Percentiles rank a stretch among this genome's conserved stretches.
Evolutionary conservation across 2,113 vertebrate species (phyloP).

Genomic region (Conger conger): DNA sequence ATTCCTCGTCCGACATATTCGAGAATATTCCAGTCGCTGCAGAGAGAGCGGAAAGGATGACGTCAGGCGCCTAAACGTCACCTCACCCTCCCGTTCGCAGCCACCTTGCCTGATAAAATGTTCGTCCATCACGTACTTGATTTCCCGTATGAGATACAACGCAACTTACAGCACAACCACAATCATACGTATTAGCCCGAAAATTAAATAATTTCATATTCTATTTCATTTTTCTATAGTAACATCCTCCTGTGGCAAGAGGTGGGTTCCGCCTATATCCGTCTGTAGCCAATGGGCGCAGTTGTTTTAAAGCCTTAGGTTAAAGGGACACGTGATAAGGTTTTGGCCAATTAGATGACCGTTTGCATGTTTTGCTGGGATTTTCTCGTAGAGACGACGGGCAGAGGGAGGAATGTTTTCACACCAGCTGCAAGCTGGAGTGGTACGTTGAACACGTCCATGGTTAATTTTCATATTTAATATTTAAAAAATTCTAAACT

Average conservation of each 20-base stretch:
- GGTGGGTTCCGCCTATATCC: conserved; percentile 46
- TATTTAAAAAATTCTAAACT: conserved; percentile 51
- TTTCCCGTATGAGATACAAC: not conserved
- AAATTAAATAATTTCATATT: conserved; percentile 3
- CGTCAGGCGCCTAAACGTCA: conserved; percentile 66
- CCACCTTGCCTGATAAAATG: conserved; percentile 9
- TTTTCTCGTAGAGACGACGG: conserved; percentile 68
- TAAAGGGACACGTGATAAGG: conserved; percentile 53
- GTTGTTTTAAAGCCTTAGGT: conserved; percentile 51
- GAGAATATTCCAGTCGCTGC: conserved; percentile 70
- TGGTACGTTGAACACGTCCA: conserved; percentile 67
- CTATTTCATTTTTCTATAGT: not conserved
- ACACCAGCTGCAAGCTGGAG: conserved; percentile 58
- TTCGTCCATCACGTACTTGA: not conserved
- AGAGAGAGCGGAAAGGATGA: conserved; percentile 70
- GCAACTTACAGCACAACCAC: not conserved
- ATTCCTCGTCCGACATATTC: conserved; percentile 48
- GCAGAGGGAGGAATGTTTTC: conserved; percentile 73
- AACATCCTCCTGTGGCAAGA: not conserved
- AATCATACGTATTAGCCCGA: not conserved
- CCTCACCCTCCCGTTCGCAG: conserved; percentile 11
- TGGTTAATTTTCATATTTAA: conserved; percentile 57
- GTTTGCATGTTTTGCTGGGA: conserved; percentile 67
- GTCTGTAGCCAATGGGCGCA: conserved; percentile 53
- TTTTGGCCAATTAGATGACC: conserved; percentile 54